phyloP scores from a whole-genome alignment of 2,797 vertebrate species.

The Myiotriccus ornatus region DNA sequence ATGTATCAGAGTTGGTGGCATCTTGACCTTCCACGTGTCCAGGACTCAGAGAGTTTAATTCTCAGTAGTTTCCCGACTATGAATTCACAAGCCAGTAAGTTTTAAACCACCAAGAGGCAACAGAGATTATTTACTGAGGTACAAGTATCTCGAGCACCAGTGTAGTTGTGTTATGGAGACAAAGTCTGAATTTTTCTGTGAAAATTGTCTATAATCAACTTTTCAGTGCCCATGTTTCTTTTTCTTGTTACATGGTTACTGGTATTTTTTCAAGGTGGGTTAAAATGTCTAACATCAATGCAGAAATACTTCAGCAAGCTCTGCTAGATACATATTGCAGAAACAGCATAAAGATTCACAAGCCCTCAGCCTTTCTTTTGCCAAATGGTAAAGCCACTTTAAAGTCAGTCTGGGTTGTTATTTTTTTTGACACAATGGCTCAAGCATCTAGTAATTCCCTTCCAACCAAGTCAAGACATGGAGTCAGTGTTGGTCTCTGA shows the following conservation, averaged over 20 bases:
- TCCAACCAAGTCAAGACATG: conserved; percentile 4
- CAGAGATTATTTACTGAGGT: not conserved
- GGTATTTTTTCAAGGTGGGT: not conserved
- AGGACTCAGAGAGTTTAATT: not conserved
- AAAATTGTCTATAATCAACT: not conserved
- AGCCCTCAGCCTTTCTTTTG: not conserved
- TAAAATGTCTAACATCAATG: not conserved
- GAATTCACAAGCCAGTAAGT: not conserved
- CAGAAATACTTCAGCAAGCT: not conserved
- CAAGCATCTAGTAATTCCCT: conserved; percentile 29
- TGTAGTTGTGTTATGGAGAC: not conserved
- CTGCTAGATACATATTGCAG: not conserved
- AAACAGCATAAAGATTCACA: not conserved
- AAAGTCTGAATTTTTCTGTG: not conserved
- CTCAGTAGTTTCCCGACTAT: not conserved
- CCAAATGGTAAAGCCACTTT: not conserved
- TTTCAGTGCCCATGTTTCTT: not conserved
- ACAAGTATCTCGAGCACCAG: not conserved
- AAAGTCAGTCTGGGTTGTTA: not conserved
- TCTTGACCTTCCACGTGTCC: not conserved
- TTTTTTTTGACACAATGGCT: not conserved
- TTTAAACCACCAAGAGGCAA: not conserved
- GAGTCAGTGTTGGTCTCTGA: not conserved
- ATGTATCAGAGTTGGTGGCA: not conserved
- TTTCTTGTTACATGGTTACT: not conserved